Evolutionary conservation across 1,140 invertebrate species (phyloP), one percentile per base, ranked within the genome.

Genomic region (Bombus soroeensis): DNA sequence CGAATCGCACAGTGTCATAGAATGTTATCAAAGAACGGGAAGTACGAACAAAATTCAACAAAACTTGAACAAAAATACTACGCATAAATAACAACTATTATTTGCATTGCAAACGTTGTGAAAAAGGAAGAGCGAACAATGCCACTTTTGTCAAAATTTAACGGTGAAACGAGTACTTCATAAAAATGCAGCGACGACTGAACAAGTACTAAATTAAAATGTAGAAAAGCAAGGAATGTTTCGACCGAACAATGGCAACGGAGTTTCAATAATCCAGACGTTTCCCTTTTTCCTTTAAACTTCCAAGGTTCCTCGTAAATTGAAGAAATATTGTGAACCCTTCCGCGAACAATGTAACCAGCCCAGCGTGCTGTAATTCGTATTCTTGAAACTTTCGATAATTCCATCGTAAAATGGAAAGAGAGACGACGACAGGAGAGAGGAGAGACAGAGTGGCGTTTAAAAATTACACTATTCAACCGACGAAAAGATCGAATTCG

Each of bases 391-490:
- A 39, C 59, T 41, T 78, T 78, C 75, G 34, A 62, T 39, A 62
- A 77, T 41, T 64, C 15, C 4, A n/a, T 25, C 39, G 25, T 1
- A 22, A 2, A 43, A 39, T 3, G 12, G 13, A 13, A 6, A n/a
- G 25, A 13, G 2, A 1, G 68, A 8, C 5, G 28, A 28, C 4
- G 37, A 6, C 2, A 18, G 22, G 6, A 0, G 22, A 5, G 25
- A 13, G 5, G 34, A 10, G 1, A 12, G 37, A 68, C 8, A 25
- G 10, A 78, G 15, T 8, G 37, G 39, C 34, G 43, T 66, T 80
- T 70, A 68, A 47, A 80, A 70, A 53, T 80, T 70, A 37, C 64
- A 22, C 34, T n/a, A 39, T 80, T 53, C 64, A 22, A 39, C 39
- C 25, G 13, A 41, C 43, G 34, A 43, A 28, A 37, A 80, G 64